Base-by-base conservation (phyloP, 2,797 vertebrate genomes). In the Ambastaia sidthimunki region DNA sequence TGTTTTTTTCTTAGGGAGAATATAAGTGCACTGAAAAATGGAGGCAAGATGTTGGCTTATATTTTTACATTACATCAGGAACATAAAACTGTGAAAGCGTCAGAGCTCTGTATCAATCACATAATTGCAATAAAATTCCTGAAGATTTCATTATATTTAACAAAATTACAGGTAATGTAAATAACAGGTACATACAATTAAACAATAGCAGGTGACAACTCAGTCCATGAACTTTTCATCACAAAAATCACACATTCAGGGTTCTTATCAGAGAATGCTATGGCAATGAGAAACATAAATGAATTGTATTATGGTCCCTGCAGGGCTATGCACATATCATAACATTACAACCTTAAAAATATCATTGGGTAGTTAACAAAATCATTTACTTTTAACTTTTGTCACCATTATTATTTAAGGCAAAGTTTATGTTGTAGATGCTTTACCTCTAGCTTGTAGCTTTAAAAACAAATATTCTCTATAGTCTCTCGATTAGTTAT, bases 1-100 rank as follows among this genome's bases (percentile, higher is more conserved):
- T 93, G 74, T n/a, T 96, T 95, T 68, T 95, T 96, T 82, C 15
- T 96, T 82, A 94, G 93, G 77, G 95, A 96, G 83, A 95, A 92
- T 37, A 71, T 94, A 48, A 89, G 92, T 66, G 88, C 84, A 0
- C 80, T 96, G 78, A 92, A 88, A 83, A 90, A 89, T 82, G 92
- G 95, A 75, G 92, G 95, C 82, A 91, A 86, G 81, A 88, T 90
- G 34, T 91, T 96, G 0, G 84, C 92, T 44, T 89, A 87, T 63
- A 93, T 96, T 81, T 78, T 96, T 81, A 31, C 87, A 1, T 70
- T 91, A 67, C 71, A 87, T 25, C 47, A 84, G 1, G n/a, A 78
- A 3, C 41, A 72, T 0, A 50, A 85, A 16, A 4, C 77, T 81
- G 95, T 96, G 68, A 82, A 90, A 80, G 62, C 68, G 15, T 41